Evolutionary conservation across 2,888 invertebrate species (phyloP).

Genomic region (Agriopis leucophaearia): DNA sequence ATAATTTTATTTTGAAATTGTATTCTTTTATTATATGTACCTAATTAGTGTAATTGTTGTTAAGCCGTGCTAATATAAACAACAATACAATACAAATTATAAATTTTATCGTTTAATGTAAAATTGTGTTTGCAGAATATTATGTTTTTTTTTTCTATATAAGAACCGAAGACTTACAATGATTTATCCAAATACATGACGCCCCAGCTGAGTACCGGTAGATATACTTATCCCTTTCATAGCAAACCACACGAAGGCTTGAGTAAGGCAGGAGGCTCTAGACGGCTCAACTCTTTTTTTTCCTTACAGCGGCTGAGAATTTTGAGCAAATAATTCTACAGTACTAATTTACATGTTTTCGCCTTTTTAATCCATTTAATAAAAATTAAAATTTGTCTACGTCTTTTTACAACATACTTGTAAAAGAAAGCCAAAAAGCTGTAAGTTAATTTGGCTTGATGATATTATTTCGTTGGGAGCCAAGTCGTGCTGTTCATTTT

Average conservation of each 20-base stretch:
- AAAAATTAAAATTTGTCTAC: background rate
- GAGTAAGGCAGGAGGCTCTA: slow-evolving; percentile 46
- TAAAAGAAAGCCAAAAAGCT: slow-evolving; percentile 19
- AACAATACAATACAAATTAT: too few relatives aligned
- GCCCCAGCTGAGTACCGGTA: slow-evolving; percentile 51
- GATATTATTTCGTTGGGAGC: slow-evolving; percentile 25
- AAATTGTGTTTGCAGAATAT: too few relatives aligned
- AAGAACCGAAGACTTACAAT: too few relatives aligned
- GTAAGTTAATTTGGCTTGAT: slow-evolving; percentile 27
- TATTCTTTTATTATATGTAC: too few relatives aligned
- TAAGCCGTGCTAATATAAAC: too few relatives aligned
- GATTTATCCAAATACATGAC: too few relatives aligned
- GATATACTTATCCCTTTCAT: slow-evolving; percentile 63
- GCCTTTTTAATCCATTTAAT: background rate
- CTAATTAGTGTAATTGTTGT: too few relatives aligned
- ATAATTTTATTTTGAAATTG: too few relatives aligned
- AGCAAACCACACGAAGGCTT: slow-evolving; percentile 69
- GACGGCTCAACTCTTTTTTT: slow-evolving; percentile 2
- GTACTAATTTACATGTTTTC: too few relatives aligned
- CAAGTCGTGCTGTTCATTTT: slow-evolving; percentile 27
- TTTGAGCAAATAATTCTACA: background rate
- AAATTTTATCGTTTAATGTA: too few relatives aligned
- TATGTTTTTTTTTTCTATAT: too few relatives aligned
- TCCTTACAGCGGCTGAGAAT: background rate
- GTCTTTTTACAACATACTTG: slow-evolving; percentile 1